A percentile compares a stretch with the other conserved stretches of the same genome.
phyloP scores from a whole-genome alignment of 2,113 vertebrate species.

The Laticauda laticaudata region DNA sequence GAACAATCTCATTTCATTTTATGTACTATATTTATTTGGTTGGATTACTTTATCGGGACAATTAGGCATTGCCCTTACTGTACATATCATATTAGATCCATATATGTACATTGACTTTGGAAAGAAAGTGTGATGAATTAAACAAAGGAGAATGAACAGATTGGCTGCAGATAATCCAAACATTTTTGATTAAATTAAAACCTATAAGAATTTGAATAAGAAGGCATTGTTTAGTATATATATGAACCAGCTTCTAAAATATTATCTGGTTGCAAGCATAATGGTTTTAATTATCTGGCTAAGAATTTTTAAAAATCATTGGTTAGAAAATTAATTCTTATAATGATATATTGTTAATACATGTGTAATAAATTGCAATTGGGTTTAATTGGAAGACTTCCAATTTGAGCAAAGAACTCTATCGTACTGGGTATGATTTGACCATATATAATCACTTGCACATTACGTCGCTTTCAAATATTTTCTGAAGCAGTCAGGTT shows the following conservation, averaged over 20 bases:
- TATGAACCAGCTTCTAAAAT: slow-evolving; percentile 66
- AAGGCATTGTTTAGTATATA: slow-evolving; percentile 77
- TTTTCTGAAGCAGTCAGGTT: neutral
- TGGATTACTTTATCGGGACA: slow-evolving; percentile 54
- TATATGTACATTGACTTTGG: slow-evolving; percentile 42
- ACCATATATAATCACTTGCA: neutral
- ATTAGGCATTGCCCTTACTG: slow-evolving; percentile 47
- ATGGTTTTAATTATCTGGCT: slow-evolving; percentile 72
- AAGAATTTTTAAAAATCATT: slow-evolving; percentile 67
- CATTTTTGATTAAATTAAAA: slow-evolving; percentile 78
- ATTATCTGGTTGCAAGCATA: slow-evolving; percentile 69
- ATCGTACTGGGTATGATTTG: neutral
- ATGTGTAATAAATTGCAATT: slow-evolving; percentile 47
- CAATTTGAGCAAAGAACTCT: slow-evolving; percentile 48
- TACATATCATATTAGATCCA: slow-evolving; percentile 54
- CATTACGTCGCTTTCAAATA: neutral
- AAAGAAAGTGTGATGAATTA: slow-evolving; percentile 54
- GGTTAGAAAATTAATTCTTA: slow-evolving; percentile 62
- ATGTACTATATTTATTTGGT: slow-evolving; percentile 47
- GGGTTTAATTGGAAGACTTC: slow-evolving; percentile 71
- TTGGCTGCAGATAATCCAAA: slow-evolving; percentile 77
- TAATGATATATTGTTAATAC: slow-evolving; percentile 69
- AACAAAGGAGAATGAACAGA: slow-evolving; percentile 63
- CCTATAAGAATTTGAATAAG: slow-evolving; percentile 73
- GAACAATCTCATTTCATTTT: slow-evolving; percentile 31